These are phyloP conservation scores for Diacarnus erythraeanus DNA, from an alignment of 37 sponge, comb jelly and placozoan genomes.

Conservation along the genomic window DNA sequence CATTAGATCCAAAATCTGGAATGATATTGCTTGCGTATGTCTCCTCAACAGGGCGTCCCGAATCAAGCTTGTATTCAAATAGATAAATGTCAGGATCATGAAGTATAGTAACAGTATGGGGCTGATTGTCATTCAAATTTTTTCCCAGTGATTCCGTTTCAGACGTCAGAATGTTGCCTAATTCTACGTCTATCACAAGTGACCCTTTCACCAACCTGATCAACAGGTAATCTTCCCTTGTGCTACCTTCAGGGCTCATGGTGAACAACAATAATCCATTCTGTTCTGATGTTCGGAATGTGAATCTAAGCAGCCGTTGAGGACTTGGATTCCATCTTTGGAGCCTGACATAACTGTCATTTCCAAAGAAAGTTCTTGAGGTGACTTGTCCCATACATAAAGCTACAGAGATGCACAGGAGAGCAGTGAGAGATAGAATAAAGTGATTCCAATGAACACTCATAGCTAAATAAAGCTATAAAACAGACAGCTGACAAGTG, in stretches of 20 bases:
- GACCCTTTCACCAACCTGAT: neutral
- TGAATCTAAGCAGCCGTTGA: slow-evolving; percentile 7
- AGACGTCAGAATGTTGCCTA: neutral
- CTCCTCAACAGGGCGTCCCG: neutral
- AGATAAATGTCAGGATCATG: neutral
- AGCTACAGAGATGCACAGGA: neutral
- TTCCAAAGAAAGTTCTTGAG: slow-evolving; percentile 19
- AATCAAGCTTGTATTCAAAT: neutral
- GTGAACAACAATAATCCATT: slow-evolving; percentile 16
- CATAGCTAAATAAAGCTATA: too few species aligned
- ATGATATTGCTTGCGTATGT: neutral
- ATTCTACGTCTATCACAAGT: neutral
- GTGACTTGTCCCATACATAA: neutral
- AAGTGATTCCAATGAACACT: too few species aligned
- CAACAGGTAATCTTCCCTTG: neutral
- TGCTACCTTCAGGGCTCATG: neutral
- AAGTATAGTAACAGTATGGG: slow-evolving; percentile 4
- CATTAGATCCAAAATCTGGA: slow-evolving; percentile 10
- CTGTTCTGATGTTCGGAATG: slow-evolving; percentile 21
- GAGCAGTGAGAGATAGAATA: neutral
- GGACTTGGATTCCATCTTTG: slow-evolving; percentile 7
- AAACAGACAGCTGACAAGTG: too few species aligned
- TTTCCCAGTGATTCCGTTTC: neutral
- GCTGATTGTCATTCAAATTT: slow-evolving; percentile 25
- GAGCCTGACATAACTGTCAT: slow-evolving; percentile 14